Evolutionary conservation across 2,113 vertebrate species (phyloP).

Genomic region (Hypanus sabinus): DNA sequence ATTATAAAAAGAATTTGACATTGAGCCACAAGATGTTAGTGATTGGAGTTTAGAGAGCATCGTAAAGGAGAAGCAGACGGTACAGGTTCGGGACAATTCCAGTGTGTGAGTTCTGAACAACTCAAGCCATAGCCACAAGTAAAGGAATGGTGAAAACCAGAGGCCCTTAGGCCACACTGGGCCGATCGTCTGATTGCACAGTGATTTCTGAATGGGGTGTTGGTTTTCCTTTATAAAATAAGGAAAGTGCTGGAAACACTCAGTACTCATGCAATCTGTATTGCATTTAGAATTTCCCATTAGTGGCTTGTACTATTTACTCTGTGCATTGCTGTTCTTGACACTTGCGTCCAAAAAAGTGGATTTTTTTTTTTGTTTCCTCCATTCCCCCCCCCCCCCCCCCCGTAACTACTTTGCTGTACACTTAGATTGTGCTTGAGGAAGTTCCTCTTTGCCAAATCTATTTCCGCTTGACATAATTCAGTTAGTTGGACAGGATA

Average conservation of each 20-base stretch:
- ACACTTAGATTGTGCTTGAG: neutral
- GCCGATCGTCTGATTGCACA: neutral
- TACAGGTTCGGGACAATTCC: neutral
- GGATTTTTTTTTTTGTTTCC: neutral
- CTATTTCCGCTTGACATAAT: neutral
- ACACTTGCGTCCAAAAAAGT: neutral
- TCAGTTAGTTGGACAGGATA: neutral
- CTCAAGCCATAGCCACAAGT: neutral
- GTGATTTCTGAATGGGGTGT: neutral
- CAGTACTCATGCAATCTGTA: too few species aligned
- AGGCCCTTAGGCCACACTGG: too few species aligned
- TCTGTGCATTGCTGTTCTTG: neutral
- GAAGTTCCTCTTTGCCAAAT: neutral
- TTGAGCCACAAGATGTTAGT: neutral
- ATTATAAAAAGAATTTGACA: neutral
- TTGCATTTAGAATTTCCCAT: neutral
- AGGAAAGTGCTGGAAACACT: too few species aligned
- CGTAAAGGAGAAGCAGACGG: neutral
- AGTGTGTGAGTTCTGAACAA: neutral
- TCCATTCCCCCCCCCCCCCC: too few species aligned
- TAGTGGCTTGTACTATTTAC: neutral
- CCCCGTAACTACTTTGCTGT: too few species aligned
- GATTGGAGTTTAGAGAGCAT: neutral
- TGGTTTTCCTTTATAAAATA: neutral
- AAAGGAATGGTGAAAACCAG: too few species aligned